Conservation (phyloP, 2,888 invertebrate genomes). For the Andrena dorsata region DNA sequence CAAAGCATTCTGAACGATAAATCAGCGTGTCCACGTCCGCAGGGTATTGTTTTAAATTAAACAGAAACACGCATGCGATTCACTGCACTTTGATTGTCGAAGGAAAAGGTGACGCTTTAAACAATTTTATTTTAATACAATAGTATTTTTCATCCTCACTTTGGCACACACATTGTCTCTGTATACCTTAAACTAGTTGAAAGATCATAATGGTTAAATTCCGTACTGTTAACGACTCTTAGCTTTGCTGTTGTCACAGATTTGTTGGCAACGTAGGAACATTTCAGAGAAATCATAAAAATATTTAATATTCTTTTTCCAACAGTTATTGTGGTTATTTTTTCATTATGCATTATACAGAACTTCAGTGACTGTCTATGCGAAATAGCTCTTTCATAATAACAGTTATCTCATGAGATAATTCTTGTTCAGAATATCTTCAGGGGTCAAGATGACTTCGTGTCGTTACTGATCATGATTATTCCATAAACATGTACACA, state of each 20-base stretch:
- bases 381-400: not conserved
- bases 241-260: not conserved
- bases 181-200: constrained; percentile 34
- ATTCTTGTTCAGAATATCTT: not conserved
- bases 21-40: constrained; percentile 9
- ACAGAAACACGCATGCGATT: constrained; percentile 32
- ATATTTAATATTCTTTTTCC: not conserved
- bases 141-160: not conserved
- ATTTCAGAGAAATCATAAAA: not conserved
- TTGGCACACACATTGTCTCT: constrained; percentile 62
- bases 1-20: constrained; percentile 30
- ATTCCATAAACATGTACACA: constrained; percentile 7
- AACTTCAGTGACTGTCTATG: not conserved
- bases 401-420: not conserved
- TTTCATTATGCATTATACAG: not conserved
- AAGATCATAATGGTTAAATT: constrained; percentile 26
- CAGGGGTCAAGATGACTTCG: not conserved
- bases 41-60: not conserved
- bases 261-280: constrained; percentile 41
- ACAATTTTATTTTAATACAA: constrained; percentile 15
- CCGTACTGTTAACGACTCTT: constrained; percentile 8
- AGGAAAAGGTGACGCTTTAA: constrained; percentile 28
- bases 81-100: constrained; percentile 62
- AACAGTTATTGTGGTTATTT: not conserved
- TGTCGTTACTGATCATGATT: not conserved